Evolutionary conservation across 2,797 vertebrate genomes (phyloP).

Genomic region (Pantherophis vulpinus): DNA sequence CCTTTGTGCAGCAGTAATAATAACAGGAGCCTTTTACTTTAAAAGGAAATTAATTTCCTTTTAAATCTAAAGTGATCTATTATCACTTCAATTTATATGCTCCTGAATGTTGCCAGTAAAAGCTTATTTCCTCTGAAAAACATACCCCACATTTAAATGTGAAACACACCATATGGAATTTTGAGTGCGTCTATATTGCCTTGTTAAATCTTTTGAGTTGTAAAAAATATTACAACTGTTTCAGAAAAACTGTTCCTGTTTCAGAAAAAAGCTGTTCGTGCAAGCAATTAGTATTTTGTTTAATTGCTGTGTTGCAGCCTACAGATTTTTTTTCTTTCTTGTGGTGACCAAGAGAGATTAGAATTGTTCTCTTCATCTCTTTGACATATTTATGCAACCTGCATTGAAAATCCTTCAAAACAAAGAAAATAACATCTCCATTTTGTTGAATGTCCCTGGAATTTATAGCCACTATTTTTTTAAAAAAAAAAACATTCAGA

Average conservation of each 20-base stretch:
- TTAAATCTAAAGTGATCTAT: background rate
- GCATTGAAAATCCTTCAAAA: background rate
- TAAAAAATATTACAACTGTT: background rate
- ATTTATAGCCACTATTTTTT: no score
- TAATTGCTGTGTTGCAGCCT: slow-evolving; percentile 3
- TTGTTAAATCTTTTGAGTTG: slow-evolving; percentile 4
- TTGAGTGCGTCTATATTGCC: slow-evolving; percentile 8
- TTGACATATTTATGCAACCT: background rate
- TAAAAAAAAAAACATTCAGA: background rate
- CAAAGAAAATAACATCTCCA: background rate
- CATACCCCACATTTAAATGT: slow-evolving; percentile 20
- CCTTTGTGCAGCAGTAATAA: background rate
- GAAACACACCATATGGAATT: slow-evolving; percentile 27
- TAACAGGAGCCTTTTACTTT: background rate
- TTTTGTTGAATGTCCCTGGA: background rate
- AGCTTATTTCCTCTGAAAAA: slow-evolving; percentile 21
- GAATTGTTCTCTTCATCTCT: background rate
- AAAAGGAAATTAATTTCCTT: background rate
- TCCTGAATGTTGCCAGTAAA: slow-evolving; percentile 11
- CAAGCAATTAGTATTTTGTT: slow-evolving; percentile 14
- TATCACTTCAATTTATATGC: slow-evolving; percentile 1
- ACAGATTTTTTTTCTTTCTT: background rate
- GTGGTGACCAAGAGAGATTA: background rate
- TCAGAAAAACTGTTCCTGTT: background rate
- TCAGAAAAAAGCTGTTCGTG: slow-evolving; percentile 5